A percentile compares a stretch with the other conserved stretches of the same genome.
Evolutionary conservation across 2,888 invertebrate genomes (phyloP).

Genomic region (Ectobius pallidus): DNA sequence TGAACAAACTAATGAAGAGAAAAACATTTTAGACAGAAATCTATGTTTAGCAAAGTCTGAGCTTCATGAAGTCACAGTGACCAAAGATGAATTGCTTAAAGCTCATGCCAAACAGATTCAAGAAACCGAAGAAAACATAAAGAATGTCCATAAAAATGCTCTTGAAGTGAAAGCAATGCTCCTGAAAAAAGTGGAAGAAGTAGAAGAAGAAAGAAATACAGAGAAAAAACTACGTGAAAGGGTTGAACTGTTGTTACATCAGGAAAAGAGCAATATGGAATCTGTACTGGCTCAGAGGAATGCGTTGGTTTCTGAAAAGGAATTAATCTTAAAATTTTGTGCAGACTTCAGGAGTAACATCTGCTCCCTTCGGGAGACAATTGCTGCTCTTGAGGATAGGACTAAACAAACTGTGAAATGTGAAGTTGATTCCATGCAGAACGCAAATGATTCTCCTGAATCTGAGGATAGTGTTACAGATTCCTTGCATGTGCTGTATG

Average conservation of each 20-base stretch:
- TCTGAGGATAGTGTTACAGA: not conserved
- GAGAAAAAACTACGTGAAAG: not conserved
- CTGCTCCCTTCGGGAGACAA: not conserved
- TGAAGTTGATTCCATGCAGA: too few species aligned
- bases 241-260: not conserved
- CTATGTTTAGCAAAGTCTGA: not conserved
- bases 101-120: not conserved
- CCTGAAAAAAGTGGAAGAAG: not conserved
- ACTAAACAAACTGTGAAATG: too few species aligned
- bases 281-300: not conserved
- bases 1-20: not conserved
- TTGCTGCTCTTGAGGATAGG: not conserved
- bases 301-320: not conserved
- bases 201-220: slow-evolving; percentile 5
- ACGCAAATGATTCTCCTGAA: not conserved
- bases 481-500: not conserved
- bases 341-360: not conserved
- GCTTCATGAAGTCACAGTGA: not conserved
- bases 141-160: not conserved
- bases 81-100: not conserved
- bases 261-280: not conserved
- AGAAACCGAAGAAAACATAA: not conserved
- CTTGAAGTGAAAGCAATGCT: not conserved
- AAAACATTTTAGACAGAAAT: too few species aligned
- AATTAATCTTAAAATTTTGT: not conserved